These are phyloP conservation scores for Siphamia tubifer DNA, from an alignment of 2,113 vertebrate species.

Conservation along the genomic window DNA sequence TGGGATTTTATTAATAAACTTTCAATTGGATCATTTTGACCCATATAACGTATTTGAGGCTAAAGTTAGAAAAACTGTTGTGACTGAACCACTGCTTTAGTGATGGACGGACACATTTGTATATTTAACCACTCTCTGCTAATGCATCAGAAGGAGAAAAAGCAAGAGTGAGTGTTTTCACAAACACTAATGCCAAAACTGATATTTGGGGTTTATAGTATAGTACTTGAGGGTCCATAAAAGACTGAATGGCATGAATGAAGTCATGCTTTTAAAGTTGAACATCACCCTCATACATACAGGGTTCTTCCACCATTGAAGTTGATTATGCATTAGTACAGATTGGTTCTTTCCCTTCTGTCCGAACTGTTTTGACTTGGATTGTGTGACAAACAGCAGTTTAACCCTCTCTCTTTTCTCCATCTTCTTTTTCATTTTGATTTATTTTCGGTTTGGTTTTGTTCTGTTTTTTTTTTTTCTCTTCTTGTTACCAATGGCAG, in stretches of 20 bases:
- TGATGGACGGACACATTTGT: too few species aligned
- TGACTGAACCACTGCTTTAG: too few species aligned
- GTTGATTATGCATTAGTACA: constrained; percentile 74
- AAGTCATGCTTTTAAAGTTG: constrained; percentile 40
- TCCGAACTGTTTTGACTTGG: constrained; percentile 70
- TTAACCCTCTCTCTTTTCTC: constrained; percentile 83
- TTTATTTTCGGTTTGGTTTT: constrained; percentile 69
- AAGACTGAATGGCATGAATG: constrained; percentile 48
- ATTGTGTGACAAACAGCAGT: constrained; percentile 62
- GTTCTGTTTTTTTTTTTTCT: constrained; percentile 89
- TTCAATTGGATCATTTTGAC: too few species aligned
- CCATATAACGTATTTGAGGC: too few species aligned
- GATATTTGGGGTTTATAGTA: constrained; percentile 12
- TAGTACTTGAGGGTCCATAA: constrained; percentile 39
- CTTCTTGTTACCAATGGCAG: constrained; percentile 92
- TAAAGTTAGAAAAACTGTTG: too few species aligned
- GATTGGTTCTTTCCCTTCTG: constrained; percentile 66
- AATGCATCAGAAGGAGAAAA: constrained; percentile 65
- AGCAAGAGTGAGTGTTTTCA: constrained; percentile 38
- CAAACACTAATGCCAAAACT: constrained; percentile 31
- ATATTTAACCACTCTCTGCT: constrained; percentile 75
- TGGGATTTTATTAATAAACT: too few species aligned
- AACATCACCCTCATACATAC: constrained; percentile 26
- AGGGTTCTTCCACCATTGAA: constrained; percentile 43
- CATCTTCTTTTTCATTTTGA: constrained; percentile 57